Base-by-base conservation (phyloP, 2,888 invertebrate genomes). In the Notodonta ziczac region DNA sequence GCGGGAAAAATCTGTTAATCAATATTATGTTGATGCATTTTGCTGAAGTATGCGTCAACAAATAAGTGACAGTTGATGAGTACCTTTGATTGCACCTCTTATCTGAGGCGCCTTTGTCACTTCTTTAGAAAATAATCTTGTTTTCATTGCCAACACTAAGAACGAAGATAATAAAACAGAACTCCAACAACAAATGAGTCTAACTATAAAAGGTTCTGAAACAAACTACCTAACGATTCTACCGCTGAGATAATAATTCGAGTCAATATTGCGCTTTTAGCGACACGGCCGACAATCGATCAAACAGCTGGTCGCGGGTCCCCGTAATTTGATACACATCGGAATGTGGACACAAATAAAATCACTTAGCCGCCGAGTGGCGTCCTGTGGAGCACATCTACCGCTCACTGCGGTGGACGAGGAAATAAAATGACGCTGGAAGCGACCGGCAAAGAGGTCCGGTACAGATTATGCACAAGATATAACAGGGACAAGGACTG, bases 281-380 rank as follows among this genome's bases (percentile, higher is more conserved):
- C 88, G 78, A 81, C 77, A 73, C 78, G 75, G 72, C 73, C 74
- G 80, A 79, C 85, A 82, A 92, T 93, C 90, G 89, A 93, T 92
- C 93, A 93, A 91, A 74, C 91, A 89, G 91, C 87, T 91, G 90
- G 91, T 83, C 79, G 80, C 85, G 77, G 81, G 80, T 82, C 76
- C 80, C 73, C 81, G 93, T 93, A 93, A 93, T 93, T 88, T 88
- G 93, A 93, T 93, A 93, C 90, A 89, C 89, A 87, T 90, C 80
- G 91, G 88, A 89, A 91, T 93, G 91, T 91, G 91, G 89, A 88
- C 93, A 90, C 92, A 92, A 93, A 93, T 91, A 92, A 93, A 93
- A 92, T 93, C 93, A 93, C 93, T 93, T 93, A 93, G 90, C 79
- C 75, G 82, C 76, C 73, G 89, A 91, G 91, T 91, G 93, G 93